Conservation (phyloP, 2,797 vertebrate genomes). For the Sebastes cheni region DNA sequence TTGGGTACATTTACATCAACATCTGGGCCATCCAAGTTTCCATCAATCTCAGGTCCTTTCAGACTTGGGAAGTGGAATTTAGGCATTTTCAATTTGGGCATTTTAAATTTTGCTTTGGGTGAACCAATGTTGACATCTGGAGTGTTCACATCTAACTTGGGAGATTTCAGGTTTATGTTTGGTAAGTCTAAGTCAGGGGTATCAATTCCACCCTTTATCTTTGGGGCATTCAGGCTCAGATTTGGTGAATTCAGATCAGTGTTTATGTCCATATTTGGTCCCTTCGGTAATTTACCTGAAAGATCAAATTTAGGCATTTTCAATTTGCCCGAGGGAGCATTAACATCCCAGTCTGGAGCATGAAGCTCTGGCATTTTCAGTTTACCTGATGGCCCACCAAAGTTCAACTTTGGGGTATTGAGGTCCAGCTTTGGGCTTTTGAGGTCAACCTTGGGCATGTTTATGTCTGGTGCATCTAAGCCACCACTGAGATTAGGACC, state of each 20-base stretch:
- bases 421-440: slow-evolving; percentile 48
- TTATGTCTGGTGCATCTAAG: slow-evolving; percentile 38
- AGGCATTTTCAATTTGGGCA: slow-evolving; percentile 54
- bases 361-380: no score
- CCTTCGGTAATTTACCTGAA: slow-evolving; percentile 36
- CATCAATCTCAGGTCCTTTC: slow-evolving; percentile 39
- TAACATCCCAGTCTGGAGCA: no score
- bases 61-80: slow-evolving; percentile 10
- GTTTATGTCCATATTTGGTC: slow-evolving; percentile 47
- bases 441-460: slow-evolving; percentile 27
- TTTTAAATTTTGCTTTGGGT: slow-evolving; percentile 45
- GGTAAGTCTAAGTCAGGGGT: slow-evolving; percentile 38
- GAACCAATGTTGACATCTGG: slow-evolving; percentile 60
- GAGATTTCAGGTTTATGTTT: slow-evolving; percentile 32
- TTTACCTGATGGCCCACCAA: no score
- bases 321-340: background rate
- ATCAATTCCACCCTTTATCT: slow-evolving; percentile 55
- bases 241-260: slow-evolving; percentile 51
- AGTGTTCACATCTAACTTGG: background rate
- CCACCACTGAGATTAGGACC: slow-evolving; percentile 54
- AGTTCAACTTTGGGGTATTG: slow-evolving; percentile 9
- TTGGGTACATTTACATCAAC: slow-evolving; percentile 46
- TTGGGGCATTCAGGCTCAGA: slow-evolving; percentile 57
- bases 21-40: slow-evolving; percentile 40
- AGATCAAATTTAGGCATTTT: slow-evolving; percentile 52